These are phyloP conservation scores for Seira sanloemensis DNA, from an alignment of 2,888 invertebrate genomes.

Conservation along the genomic window DNA sequence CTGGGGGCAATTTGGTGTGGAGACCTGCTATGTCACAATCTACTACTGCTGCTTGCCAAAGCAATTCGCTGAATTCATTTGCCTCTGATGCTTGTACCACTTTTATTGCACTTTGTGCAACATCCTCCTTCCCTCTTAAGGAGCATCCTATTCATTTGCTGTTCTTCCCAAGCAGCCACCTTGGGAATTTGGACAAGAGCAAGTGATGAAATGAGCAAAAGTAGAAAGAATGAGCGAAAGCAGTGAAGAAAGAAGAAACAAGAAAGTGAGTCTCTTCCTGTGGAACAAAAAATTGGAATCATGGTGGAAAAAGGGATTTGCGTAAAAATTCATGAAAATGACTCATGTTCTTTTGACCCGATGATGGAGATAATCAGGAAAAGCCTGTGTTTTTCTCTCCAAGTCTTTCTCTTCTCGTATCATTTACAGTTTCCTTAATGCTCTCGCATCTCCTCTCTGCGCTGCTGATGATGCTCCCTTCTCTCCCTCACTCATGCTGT, in stretches of 20 bases:
- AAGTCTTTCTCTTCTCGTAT: constrained; percentile 13
- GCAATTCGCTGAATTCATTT: no score
- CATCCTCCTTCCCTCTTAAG: no score
- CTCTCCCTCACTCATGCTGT: constrained; percentile 28
- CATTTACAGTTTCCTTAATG: constrained; percentile 62
- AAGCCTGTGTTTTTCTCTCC: not conserved
- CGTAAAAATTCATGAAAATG: constrained; percentile 63
- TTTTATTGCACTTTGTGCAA: no score
- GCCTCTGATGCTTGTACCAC: no score
- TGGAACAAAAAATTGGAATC: not conserved
- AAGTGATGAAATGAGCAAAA: constrained; percentile 57
- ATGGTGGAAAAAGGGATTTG: constrained; percentile 38
- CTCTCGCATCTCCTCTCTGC: constrained; percentile 1
- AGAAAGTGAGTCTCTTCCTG: not conserved
- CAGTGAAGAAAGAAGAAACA: constrained; percentile 12
- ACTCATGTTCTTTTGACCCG: constrained; percentile 58
- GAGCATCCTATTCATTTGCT: not conserved
- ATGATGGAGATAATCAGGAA: constrained; percentile 38
- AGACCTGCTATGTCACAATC: no score
- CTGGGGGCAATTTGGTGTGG: no score
- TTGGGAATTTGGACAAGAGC: constrained; percentile 62
- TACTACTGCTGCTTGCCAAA: no score
- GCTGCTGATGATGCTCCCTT: not conserved
- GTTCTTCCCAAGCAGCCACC: constrained; percentile 38
- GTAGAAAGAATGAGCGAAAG: no score